These are phyloP conservation scores for Nanger granti DNA, from an alignment of 2,113 vertebrate genomes.

Conservation along the genomic window DNA sequence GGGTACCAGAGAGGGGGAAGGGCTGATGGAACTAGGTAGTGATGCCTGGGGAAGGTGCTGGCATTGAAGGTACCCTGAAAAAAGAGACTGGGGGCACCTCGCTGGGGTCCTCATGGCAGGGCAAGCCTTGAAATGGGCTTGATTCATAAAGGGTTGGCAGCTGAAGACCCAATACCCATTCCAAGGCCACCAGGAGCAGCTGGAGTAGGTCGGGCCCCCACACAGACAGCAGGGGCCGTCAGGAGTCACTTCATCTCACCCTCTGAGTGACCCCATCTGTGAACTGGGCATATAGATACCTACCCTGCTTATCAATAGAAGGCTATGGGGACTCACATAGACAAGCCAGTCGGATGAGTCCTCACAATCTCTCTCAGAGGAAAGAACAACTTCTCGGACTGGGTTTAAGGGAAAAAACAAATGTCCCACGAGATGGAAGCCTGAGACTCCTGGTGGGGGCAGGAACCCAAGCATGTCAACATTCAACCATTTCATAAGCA, in stretches of 20 bases:
- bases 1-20: neutral
- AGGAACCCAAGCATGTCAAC: neutral
- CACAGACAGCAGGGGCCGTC: neutral
- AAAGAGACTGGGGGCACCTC: neutral
- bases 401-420: neutral
- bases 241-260: neutral
- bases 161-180: neutral
- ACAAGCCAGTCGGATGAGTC: neutral
- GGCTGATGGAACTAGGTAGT: neutral
- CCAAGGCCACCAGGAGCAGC: neutral
- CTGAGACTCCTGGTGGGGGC: neutral
- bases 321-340: neutral
- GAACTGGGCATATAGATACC: neutral
- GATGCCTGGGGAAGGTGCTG: neutral
- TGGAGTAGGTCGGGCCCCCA: neutral
- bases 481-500: neutral
- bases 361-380: neutral
- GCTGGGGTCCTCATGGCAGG: too few relatives aligned
- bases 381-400: neutral
- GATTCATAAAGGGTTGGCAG: neutral
- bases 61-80: neutral
- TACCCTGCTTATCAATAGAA: accelerated
- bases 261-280: neutral
- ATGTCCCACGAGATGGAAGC: neutral
- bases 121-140: neutral